Percentiles rank a stretch among this genome's conserved stretches.
These are phyloP conservation scores for Osmoderma eremita DNA, from an alignment of 2,888 invertebrate genomes.

Conservation along the genomic window DNA sequence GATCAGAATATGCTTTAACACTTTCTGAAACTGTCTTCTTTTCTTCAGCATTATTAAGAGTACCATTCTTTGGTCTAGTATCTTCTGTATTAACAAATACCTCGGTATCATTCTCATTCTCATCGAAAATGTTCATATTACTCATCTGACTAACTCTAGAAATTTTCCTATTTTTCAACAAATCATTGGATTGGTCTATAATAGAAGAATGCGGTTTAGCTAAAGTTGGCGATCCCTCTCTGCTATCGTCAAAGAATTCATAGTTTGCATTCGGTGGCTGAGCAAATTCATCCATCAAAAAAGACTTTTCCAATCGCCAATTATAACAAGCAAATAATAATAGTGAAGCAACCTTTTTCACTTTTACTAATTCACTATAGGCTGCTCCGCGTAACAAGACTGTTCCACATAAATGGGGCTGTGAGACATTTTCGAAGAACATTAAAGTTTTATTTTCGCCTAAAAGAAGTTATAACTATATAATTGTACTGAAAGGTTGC, in stretches of 20 bases:
- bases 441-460: constrained; percentile 85
- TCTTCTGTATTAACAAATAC: constrained; percentile 47
- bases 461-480: constrained; percentile 54
- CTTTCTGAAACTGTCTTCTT: constrained; percentile 65
- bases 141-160: constrained; percentile 39
- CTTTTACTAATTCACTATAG: constrained; percentile 76
- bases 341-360: constrained; percentile 85
- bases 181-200: constrained; percentile 35
- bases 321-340: constrained; percentile 89
- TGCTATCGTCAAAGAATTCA: constrained; percentile 62
- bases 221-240: constrained; percentile 58
- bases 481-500: constrained; percentile 3
- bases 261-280: constrained; percentile 71
- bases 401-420: constrained; percentile 85
- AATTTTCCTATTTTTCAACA: constrained; percentile 34
- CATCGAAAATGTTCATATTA: constrained; percentile 42
- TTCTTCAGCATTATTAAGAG: constrained; percentile 39
- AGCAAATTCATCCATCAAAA: constrained; percentile 88
- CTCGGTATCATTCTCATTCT: constrained; percentile 48
- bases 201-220: constrained; percentile 26
- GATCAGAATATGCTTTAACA: constrained; percentile 85
- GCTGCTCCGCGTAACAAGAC: constrained; percentile 84
- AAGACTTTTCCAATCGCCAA: constrained; percentile 91
- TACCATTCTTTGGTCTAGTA: constrained; percentile 15
- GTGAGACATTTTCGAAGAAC: constrained; percentile 91